Base-by-base conservation (phyloP, 2,888 invertebrate genomes). In the Melolontha melolontha region DNA sequence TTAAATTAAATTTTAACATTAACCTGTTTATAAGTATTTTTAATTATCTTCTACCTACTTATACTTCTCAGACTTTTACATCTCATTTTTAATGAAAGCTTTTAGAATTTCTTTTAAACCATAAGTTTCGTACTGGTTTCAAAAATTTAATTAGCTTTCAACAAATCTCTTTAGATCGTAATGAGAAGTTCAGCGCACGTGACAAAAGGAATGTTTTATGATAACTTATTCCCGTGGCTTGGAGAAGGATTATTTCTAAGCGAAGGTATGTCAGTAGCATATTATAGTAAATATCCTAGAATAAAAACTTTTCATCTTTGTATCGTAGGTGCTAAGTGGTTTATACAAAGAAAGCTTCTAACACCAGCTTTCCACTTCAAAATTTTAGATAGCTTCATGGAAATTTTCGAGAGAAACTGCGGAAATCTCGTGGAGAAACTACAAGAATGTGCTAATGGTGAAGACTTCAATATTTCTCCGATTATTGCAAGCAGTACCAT, bases 291-390 rank as follows among this genome's bases (percentile, higher is more conserved):
- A 22, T 49, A 1, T 22, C 49, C 17, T 17, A 49, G 7, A 54
- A 14, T 10, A 12, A 12, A 14, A 40, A 16, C 8, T 11, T 10
- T 10, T 40, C 42, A 16, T 1, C 1, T 34, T 17, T 39, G 8
- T 27, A 7, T 41, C 14, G 39, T 65, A 75, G 75, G 74, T 51
- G 63, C 62, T 16, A 75, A 76, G 69, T 79, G 79, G 78, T 74
- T 74, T 27, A 62, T 50, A 5, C 76, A 76, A 65, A 70, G 77
- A 10, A 77, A 76, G 67, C 55, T 78, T 44, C 71, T 78, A 70
- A 78, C 78, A 16, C 78, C 78, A 11, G 74, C 79, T 14, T 80
- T 80, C 64, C 80, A 80, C 68, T 79, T 79, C 70, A 75, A 76
- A 70, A 75, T 79, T 39, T 67, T 79, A 47, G 80, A 80, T 63